Base-by-base conservation (phyloP, 2,888 invertebrate species). In the Stenoptilia bipunctidactyla region DNA sequence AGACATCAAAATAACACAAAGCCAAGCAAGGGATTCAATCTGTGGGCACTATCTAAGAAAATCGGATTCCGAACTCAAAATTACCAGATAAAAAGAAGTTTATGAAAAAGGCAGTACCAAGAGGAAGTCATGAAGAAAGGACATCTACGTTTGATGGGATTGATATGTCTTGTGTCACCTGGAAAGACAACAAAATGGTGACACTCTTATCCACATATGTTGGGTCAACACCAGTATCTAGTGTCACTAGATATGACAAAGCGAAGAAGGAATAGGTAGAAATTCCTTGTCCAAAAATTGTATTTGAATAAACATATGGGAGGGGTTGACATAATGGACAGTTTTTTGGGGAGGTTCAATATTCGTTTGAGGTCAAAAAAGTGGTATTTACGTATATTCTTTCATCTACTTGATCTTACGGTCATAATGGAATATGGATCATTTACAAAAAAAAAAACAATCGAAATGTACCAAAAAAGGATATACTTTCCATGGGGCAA, bases 361-460 rank as follows among this genome's bases (percentile, higher is more conserved):
- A 51, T 51, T 6, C 15, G 46, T 30, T 13, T 51, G 4, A 36
- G 47, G 25, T 39, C 38, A 15, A 45, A 43, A 25, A 46, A 46
- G 33, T 46, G 45, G 44, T 48, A 48, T 33, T 38, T 43, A 2
- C 30, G 43, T 37, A 40, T 48, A 25, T 47, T 48, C 39, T 46
- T 47, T 36, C 47, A 46, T 14, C 40, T 45, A 40, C 27, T 47
- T 1, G 45, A 50, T 27, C 6, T 50, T n/a, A n/a, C n/a, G n/a
- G n/a, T n/a, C n/a, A n/a, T n/a, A n/a, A n/a, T n/a, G n/a, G n/a
- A n/a, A n/a, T n/a, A n/a, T n/a, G n/a, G n/a, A n/a, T n/a, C n/a
- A n/a, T n/a, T n/a, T n/a, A n/a, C n/a, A n/a, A n/a, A n/a, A n/a
- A n/a, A n/a, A n/a, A n/a, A n/a, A n/a, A n/a, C n/a, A n/a, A n/a